Base-by-base conservation (phyloP, 2,888 invertebrate species). In the Myathropa florea region DNA sequence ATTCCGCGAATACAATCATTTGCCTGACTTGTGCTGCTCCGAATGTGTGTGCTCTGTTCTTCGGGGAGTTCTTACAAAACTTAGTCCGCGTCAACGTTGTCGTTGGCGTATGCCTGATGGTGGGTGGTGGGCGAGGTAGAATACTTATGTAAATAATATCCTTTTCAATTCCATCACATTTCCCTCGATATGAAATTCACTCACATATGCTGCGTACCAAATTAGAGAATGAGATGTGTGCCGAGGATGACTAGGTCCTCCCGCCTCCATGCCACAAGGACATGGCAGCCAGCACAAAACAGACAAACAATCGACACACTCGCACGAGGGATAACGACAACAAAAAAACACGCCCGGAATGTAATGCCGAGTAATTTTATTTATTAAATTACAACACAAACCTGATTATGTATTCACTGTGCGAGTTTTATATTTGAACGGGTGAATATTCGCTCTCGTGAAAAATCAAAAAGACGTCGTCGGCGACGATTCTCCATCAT, bases 141-240 rank as follows among this genome's bases (percentile, higher is more conserved):
- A 46, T 46, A 46, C 46, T 68, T 75, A 81, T 75, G 81, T 75
- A 81, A 81, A 81, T 75, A 70, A 75, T 81, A 81, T 70, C 75
- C 81, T 81, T 75, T 75, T 81, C 81, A 81, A 75, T 81, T 75
- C 75, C 81, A 81, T 73, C 81, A 75, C 80, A 81, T 75, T 81
- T 70, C 57, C 21, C 53, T 28, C 75, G 39, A 75, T 81, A 63
- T 63, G 73, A 68, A 57, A 68, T 61, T 73, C 63, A 75, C 75
- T 68, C 81, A 64, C 81, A 81, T 81, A 81, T 75, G 81, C 63
- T 73, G 33, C 72, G 39, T 63, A 63, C 21, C n/a, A 70, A 64
- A 70, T 55, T 76, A 76, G 39, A 57, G 10, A 46, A 18, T 18
- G 46, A 46, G 46, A n/a, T 46, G 46, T 46, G 46, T 46, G 46